Evolutionary conservation across 2,888 invertebrate genomes (phyloP), one percentile per base, ranked within the genome.

Genomic region (Tiphia femorata): DNA sequence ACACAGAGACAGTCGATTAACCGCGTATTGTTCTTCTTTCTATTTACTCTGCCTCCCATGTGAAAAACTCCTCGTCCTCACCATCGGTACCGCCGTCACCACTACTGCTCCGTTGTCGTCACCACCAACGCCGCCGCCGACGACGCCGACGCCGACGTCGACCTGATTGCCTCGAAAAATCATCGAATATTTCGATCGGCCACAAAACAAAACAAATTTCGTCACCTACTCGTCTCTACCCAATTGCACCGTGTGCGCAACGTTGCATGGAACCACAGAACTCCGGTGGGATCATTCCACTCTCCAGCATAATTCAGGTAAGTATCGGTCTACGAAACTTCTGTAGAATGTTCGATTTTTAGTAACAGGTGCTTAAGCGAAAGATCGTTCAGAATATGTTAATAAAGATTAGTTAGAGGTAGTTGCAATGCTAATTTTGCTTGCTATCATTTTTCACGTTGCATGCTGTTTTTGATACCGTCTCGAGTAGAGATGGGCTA

Each of bases 221-320:
- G 35, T 30, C 44, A 37, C 54, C 25, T 12, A 4, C n/a, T 54
- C 49, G 43, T 62, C 56, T 47, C n/a, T n/a, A n/a, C n/a, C n/a
- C n/a, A n/a, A n/a, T n/a, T n/a, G n/a, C n/a, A n/a, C 49, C 38
- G 54, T 44, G 56, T 52, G 50, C 57, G n/a, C n/a, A n/a, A n/a
- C n/a, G n/a, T n/a, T n/a, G n/a, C n/a, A n/a, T n/a, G n/a, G n/a
- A n/a, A n/a, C 30, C 41, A 49, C 69, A 76, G 77, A n/a, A n/a
- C 62, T 47, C 71, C 65, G 29, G 50, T 70, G 38, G 59, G n/a
- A n/a, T 70, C 53, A 42, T 79, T 64, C 78, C 80, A 49, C 66
- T 77, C 70, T 74, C 76, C 62, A 63, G 72, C 58, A 60, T 76
- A 58, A 67, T 76, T 61, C 80, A 79, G 78, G 81, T 79, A 76